These are phyloP conservation scores for Parapristionchus giblindavisi DNA, from an alignment of 2,888 invertebrate genomes.

Conservation along the genomic window DNA sequence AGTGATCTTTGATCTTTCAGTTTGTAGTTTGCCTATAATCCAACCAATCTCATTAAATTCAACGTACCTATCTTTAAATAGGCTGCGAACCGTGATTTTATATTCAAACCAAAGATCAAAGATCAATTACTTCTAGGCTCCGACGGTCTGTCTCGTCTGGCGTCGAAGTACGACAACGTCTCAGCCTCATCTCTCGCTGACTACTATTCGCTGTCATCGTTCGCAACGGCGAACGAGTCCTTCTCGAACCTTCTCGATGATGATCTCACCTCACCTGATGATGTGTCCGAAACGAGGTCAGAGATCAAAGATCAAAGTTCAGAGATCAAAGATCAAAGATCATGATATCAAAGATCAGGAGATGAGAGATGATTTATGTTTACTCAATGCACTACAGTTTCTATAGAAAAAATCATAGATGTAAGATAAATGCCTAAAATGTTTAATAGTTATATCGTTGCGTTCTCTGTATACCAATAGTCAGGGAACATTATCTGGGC, in stretches of 20 bases:
- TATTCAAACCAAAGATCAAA: slow-evolving; percentile 1
- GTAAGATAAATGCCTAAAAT: too few relatives aligned
- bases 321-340: too few relatives aligned
- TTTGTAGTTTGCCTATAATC: not conserved
- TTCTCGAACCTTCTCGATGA: slow-evolving; percentile 25
- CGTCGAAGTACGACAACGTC: slow-evolving; percentile 57
- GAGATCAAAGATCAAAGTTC: too few relatives aligned
- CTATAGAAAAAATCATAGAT: too few relatives aligned
- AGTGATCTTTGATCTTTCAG: not conserved
- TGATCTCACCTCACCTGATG: not conserved
- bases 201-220: slow-evolving; percentile 28
- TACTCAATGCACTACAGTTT: too few relatives aligned
- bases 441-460: too few relatives aligned
- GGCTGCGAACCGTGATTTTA: not conserved
- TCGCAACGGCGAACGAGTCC: slow-evolving; percentile 5
- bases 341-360: too few relatives aligned
- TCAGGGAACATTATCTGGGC: too few relatives aligned
- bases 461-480: too few relatives aligned
- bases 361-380: too few relatives aligned
- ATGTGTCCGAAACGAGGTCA: slow-evolving; percentile 21
- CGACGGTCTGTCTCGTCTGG: slow-evolving; percentile 47
- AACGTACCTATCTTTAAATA: not conserved
- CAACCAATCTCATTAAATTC: not conserved
- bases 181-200: slow-evolving; percentile 54
- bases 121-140: slow-evolving; percentile 25